A percentile compares a stretch with the other conserved stretches of the same genome.
These are phyloP conservation scores for Mugil cephalus DNA, from an alignment of 2,113 vertebrate species.

Conservation along the genomic window DNA sequence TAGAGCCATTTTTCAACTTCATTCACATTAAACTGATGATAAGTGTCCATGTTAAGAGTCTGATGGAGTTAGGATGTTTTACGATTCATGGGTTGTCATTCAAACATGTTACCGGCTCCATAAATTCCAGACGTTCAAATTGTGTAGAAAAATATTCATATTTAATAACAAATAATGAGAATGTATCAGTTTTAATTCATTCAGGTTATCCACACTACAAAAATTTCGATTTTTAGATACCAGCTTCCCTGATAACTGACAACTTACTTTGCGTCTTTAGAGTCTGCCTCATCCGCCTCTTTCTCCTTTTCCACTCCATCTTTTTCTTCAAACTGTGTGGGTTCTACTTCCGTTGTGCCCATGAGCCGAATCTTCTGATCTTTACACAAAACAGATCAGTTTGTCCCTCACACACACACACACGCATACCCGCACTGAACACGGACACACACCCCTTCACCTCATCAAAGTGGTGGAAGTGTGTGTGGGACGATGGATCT, in stretches of 20 bases:
- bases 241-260: not conserved
- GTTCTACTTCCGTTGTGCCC: constrained; percentile 85
- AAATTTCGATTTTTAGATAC: no score
- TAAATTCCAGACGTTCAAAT: no score
- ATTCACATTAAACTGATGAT: not conserved
- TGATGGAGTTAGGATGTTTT: not conserved
- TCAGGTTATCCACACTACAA: not conserved
- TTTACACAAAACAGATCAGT: constrained; percentile 85
- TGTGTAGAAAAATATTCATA: no score
- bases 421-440: constrained; percentile 51
- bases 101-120: not conserved
- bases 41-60: not conserved
- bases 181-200: not conserved
- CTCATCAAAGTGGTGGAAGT: constrained; percentile 91
- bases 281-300: constrained; percentile 13
- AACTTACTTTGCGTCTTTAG: not conserved
- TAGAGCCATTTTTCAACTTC: not conserved
- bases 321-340: constrained; percentile 72
- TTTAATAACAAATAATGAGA: not conserved
- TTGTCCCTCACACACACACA: constrained; percentile 70
- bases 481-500: constrained; percentile 89
- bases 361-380: constrained; percentile 83
- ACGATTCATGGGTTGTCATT: not conserved
- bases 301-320: constrained; percentile 9
- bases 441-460: constrained; percentile 72